These are phyloP conservation scores for Gallinago solitaria DNA, from an alignment of 2,797 vertebrate species.

Conservation along the genomic window DNA sequence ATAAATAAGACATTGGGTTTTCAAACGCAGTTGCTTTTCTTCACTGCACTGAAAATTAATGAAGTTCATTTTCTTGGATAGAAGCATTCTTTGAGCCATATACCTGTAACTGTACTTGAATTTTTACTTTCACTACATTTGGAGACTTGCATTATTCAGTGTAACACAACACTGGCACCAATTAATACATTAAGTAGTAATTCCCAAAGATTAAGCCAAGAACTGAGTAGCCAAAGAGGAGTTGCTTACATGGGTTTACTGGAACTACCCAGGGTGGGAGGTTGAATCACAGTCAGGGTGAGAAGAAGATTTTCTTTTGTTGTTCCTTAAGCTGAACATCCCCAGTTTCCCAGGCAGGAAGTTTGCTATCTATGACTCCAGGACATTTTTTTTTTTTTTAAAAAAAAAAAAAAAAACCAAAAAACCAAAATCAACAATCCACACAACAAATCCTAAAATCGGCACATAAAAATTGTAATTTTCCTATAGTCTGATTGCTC, in stretches of 20 bases:
- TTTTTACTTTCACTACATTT: neutral
- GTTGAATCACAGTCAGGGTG: neutral
- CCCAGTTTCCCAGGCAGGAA: neutral
- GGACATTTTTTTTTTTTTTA: neutral
- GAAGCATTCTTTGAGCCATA: neutral
- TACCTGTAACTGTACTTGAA: neutral
- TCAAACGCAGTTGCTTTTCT: neutral
- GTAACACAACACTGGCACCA: too few species aligned
- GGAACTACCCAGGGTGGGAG: too few species aligned
- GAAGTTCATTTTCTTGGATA: neutral
- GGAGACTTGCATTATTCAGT: neutral
- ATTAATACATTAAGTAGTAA: too few species aligned
- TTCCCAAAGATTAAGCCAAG: too few species aligned
- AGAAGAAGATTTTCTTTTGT: neutral
- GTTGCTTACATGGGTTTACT: too few species aligned
- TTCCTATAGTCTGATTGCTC: neutral
- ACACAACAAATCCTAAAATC: neutral
- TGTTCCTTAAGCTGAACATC: neutral
- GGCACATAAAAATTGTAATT: neutral
- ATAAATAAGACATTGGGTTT: conserved; percentile 14
- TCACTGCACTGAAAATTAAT: neutral
- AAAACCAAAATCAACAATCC: neutral
- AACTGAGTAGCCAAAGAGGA: too few species aligned
- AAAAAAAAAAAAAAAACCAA: neutral
- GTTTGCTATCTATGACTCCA: neutral